phyloP scores from a whole-genome alignment of 2,113 vertebrate species.

The Maylandia zebra region DNA sequence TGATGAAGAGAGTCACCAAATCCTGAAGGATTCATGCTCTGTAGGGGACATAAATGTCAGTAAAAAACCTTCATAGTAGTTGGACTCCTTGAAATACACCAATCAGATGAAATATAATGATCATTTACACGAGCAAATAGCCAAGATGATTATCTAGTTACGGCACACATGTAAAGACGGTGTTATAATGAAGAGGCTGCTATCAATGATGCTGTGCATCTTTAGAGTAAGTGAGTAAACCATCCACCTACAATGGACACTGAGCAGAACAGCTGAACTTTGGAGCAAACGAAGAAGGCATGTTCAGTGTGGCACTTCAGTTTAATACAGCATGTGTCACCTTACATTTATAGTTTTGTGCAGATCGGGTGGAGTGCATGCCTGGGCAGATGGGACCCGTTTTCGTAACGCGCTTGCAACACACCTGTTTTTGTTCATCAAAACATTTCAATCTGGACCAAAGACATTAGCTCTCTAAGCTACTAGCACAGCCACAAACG shows the following conservation, averaged over 20 bases:
- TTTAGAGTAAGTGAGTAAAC: neutral
- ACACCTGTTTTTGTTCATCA: neutral
- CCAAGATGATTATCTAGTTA: neutral
- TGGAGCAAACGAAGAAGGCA: neutral
- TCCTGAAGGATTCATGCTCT: neutral
- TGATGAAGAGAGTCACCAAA: neutral
- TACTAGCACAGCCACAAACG: neutral
- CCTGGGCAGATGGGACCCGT: neutral
- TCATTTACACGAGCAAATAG: neutral
- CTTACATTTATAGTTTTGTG: neutral
- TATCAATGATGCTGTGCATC: neutral
- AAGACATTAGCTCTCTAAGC: neutral
- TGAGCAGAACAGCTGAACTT: neutral
- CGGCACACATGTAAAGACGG: neutral
- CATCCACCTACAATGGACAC: neutral
- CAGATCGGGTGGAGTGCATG: neutral
- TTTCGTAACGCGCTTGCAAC: neutral
- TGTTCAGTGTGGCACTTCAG: neutral
- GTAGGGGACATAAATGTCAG: neutral
- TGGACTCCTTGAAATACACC: neutral
- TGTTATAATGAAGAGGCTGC: neutral
- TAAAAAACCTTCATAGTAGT: neutral
- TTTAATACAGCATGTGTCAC: neutral
- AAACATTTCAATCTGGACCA: neutral
- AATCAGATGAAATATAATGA: neutral